Percentiles rank a stretch among this genome's conserved stretches.
Conservation (phyloP, 35 echinoderm and acorn worm species). For the Ophiothrix spiculata region DNA sequence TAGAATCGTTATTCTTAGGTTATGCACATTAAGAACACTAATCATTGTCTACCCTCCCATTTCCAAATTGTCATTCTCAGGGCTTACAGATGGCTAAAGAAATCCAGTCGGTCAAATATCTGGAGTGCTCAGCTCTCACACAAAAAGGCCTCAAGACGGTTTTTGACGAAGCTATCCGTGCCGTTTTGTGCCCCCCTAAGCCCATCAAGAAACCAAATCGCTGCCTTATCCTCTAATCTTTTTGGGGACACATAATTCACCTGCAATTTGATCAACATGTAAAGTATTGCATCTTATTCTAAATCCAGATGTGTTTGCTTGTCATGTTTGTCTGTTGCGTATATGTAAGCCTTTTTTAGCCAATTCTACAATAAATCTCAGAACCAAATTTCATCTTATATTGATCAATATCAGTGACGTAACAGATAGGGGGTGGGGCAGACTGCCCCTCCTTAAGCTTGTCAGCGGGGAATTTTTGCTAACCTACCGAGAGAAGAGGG, state of each 20-base stretch:
- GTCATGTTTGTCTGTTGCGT: not conserved
- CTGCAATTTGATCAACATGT: not conserved
- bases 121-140: constrained; percentile 57
- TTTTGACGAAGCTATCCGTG: constrained; percentile 61
- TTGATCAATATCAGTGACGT: no score
- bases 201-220: constrained; percentile 1
- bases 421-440: no score
- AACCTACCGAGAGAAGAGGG: no score
- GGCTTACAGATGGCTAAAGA: constrained; percentile 60
- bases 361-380: no score
- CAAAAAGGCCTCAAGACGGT: constrained; percentile 52
- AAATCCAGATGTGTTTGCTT: not conserved
- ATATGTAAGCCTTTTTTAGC: no score
- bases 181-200: constrained; percentile 35
- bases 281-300: not conserved
- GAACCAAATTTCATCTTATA: no score
- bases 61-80: constrained; percentile 23
- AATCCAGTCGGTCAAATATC: constrained; percentile 40
- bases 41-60: no score
- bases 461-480: no score
- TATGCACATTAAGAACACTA: no score
- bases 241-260: not conserved
- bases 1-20: no score
- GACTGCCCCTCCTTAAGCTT: no score
- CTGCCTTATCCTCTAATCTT: not conserved